phyloP scores from a whole-genome alignment of 2,888 invertebrate species.

The Deilephila porcellus region DNA sequence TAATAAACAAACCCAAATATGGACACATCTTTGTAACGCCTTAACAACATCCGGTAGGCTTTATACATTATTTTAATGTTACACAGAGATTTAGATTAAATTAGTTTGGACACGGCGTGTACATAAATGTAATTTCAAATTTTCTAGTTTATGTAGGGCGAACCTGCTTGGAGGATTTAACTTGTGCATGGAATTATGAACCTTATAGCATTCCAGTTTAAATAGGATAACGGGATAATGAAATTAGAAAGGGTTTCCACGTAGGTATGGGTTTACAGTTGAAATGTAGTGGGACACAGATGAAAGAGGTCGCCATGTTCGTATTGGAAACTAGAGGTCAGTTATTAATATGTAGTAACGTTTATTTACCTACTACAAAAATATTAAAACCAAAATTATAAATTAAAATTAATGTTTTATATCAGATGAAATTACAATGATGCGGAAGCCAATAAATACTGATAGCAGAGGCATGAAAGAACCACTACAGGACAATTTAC shows the following conservation, averaged over 20 bases:
- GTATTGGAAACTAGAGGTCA: too few relatives aligned
- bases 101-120: background rate
- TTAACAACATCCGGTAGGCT: background rate
- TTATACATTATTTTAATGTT: background rate
- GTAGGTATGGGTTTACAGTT: too few relatives aligned
- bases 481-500: too few relatives aligned
- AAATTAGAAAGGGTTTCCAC: background rate
- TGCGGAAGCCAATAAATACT: too few relatives aligned
- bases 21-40: background rate
- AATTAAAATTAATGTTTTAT: too few relatives aligned
- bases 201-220: background rate
- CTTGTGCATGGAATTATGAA: background rate
- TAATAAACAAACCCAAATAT: background rate
- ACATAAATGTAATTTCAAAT: background rate
- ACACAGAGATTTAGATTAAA: background rate
- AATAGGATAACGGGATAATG: background rate
- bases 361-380: too few relatives aligned
- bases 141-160: background rate
- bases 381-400: too few relatives aligned
- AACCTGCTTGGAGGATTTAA: background rate
- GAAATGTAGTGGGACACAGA: background rate
- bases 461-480: too few relatives aligned
- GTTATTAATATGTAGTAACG: too few relatives aligned
- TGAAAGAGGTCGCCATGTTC: too few relatives aligned
- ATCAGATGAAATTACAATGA: too few relatives aligned